Percentiles rank a stretch among this genome's conserved stretches.
Conservation (phyloP, 2,113 vertebrate genomes). For the Scatophagus argus region DNA sequence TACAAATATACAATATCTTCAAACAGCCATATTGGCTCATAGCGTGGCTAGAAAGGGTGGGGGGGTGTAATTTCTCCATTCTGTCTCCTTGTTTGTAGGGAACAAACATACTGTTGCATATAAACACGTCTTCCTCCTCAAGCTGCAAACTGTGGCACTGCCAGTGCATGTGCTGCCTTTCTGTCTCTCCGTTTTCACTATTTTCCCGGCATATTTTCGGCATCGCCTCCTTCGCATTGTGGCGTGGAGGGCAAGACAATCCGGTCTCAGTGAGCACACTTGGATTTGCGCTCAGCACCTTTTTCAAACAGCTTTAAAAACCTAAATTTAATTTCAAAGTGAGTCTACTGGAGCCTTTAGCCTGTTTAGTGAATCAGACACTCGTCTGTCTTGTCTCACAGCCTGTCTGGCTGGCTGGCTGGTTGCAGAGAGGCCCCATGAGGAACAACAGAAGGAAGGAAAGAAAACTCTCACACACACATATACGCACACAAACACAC, state of each 20-base stretch:
- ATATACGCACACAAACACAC: constrained; percentile 25
- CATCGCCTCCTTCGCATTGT: constrained; percentile 12
- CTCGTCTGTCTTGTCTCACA: constrained; percentile 78
- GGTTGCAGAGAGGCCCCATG: constrained; percentile 76
- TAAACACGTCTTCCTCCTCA: constrained; percentile 31
- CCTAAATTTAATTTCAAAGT: constrained; percentile 70
- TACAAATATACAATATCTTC: constrained; percentile 2
- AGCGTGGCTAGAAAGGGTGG: background rate
- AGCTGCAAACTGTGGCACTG: constrained; percentile 17
- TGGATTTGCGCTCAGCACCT: constrained; percentile 28
- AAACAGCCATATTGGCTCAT: background rate
- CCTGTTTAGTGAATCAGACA: constrained; percentile 76
- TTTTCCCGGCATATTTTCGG: constrained; percentile 16
- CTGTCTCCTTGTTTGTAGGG: constrained; percentile 27
- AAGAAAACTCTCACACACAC: constrained; percentile 63
- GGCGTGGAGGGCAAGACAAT: constrained; percentile 6
- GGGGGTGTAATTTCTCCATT: constrained; percentile 19
- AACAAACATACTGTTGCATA: constrained; percentile 29
- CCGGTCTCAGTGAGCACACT: constrained; percentile 18
- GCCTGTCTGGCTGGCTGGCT: constrained; percentile 61
- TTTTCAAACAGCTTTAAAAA: constrained; percentile 43
- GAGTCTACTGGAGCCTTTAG: constrained; percentile 67
- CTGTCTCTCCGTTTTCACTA: constrained; percentile 23
- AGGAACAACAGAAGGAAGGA: constrained; percentile 80
- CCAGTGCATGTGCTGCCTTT: constrained; percentile 39